Evolutionary conservation across 2,888 invertebrate genomes (phyloP).

Genomic region (Acleris sparsana): DNA sequence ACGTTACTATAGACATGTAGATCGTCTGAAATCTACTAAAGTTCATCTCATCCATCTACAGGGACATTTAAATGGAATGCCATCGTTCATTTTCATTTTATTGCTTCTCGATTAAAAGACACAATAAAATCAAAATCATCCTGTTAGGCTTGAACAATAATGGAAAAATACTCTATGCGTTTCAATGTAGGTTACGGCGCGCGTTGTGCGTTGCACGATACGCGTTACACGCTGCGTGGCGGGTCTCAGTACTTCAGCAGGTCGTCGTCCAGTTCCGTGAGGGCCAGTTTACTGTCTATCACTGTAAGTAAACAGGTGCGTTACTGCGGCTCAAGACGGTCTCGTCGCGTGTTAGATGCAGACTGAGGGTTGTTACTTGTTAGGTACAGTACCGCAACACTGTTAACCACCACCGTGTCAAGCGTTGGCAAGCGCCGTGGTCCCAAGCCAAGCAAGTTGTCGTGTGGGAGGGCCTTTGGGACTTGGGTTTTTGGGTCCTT

Average conservation of each 20-base stretch:
- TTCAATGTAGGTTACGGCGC: constrained; percentile 6
- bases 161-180: constrained; percentile 42
- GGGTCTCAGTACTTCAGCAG: constrained; percentile 69
- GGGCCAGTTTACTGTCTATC: constrained; percentile 80
- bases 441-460: constrained; percentile 2
- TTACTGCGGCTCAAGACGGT: not conserved
- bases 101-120: constrained; percentile 12
- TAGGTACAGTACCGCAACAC: constrained; percentile 14
- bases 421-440: constrained; percentile 11
- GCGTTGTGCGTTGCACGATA: not conserved
- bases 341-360: not conserved
- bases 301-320: constrained; percentile 50
- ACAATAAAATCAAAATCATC: constrained; percentile 11
- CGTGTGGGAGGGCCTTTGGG: not conserved
- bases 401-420: constrained; percentile 18
- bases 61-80: constrained; percentile 25
- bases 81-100: constrained; percentile 12
- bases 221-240: constrained; percentile 29
- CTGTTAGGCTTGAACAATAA: constrained; percentile 21
- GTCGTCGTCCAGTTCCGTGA: constrained; percentile 72
- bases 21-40: constrained; percentile 18
- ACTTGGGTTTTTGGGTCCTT: not conserved
- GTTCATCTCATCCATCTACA: constrained; percentile 3
- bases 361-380: not conserved
- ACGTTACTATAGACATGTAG: constrained; percentile 27